A percentile compares a stretch with the other conserved stretches of the same genome.
These are phyloP conservation scores for Nasonia oneida DNA, from an alignment of 2,888 invertebrate species.

Conservation along the genomic window DNA sequence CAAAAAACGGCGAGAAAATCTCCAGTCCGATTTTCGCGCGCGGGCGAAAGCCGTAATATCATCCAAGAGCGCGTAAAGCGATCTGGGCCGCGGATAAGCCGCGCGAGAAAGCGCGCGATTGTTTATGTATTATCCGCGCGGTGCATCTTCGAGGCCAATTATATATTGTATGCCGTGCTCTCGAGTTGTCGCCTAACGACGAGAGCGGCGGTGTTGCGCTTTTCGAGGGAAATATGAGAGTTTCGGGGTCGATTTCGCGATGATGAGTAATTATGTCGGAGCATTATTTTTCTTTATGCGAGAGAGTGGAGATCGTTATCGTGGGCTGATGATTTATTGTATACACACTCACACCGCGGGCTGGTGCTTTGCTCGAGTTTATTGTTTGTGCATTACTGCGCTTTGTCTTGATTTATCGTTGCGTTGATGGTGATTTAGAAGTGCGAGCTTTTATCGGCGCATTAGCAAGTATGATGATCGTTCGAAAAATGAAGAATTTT, in stretches of 20 bases:
- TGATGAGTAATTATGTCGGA: neutral
- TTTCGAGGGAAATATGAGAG: constrained; percentile 4
- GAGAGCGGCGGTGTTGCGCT: neutral
- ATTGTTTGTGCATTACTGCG: neutral
- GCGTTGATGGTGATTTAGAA: neutral
- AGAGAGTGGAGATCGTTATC: neutral
- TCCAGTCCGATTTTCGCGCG: neutral
- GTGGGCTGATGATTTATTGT: neutral
- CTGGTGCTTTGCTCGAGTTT: neutral
- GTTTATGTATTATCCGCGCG: neutral
- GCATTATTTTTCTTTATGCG: neutral
- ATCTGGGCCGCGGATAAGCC: constrained; percentile 42
- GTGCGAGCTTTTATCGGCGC: neutral
- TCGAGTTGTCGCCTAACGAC: constrained; percentile 6
- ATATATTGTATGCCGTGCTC: neutral
- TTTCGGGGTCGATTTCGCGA: constrained; percentile 7
- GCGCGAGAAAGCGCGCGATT: constrained; percentile 47
- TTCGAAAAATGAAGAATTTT: neutral
- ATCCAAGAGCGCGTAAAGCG: neutral
- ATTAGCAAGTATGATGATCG: neutral
- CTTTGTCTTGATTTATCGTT: neutral
- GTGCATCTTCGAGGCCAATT: neutral
- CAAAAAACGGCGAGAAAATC: constrained; percentile 21
- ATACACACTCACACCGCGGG: neutral
- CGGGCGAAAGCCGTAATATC: constrained; percentile 18